These are phyloP conservation scores for Andrena dorsata DNA, from an alignment of 2,888 invertebrate genomes.

Conservation along the genomic window DNA sequence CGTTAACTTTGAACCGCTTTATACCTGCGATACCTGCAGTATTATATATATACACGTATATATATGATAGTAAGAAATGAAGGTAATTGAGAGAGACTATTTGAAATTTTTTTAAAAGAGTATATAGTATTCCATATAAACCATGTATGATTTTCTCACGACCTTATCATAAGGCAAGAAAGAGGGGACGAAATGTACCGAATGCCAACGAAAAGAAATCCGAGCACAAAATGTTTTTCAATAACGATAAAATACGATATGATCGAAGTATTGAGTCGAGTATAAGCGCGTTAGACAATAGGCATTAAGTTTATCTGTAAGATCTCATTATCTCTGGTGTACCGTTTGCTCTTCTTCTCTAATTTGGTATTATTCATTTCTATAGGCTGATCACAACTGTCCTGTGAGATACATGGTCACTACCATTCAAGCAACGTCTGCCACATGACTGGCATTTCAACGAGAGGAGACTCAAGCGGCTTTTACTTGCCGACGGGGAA, in stretches of 20 bases:
- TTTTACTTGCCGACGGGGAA: slow-evolving; percentile 18
- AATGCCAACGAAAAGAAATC: slow-evolving; percentile 31
- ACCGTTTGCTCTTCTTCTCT: slow-evolving; percentile 21
- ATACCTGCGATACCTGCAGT: slow-evolving; percentile 67
- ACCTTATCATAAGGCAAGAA: slow-evolving; percentile 34
- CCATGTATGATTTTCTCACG: slow-evolving; percentile 22
- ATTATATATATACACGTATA: slow-evolving; percentile 18
- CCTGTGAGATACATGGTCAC: slow-evolving; percentile 59
- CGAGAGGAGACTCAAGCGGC: slow-evolving; percentile 51
- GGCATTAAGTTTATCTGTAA: slow-evolving; percentile 40
- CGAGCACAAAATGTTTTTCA: slow-evolving; percentile 34
- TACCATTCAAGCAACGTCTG: slow-evolving; percentile 61
- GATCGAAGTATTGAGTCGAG: slow-evolving; percentile 32
- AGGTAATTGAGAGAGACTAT: slow-evolving; percentile 43
- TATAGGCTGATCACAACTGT: slow-evolving; percentile 75
- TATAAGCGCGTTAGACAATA: slow-evolving; percentile 41
- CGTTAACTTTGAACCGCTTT: slow-evolving; percentile 56
- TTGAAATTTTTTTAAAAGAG: slow-evolving; percentile 37
- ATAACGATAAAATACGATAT: slow-evolving; percentile 25
- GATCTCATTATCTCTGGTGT: slow-evolving; percentile 20
- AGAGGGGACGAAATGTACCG: slow-evolving; percentile 35
- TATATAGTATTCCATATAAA: slow-evolving; percentile 30
- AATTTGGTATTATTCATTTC: slow-evolving; percentile 69
- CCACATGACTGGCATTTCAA: slow-evolving; percentile 75
- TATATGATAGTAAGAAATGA: slow-evolving; percentile 21